phyloP scores from a whole-genome alignment of 2,888 invertebrate species.

The Cyaniris semiargus region DNA sequence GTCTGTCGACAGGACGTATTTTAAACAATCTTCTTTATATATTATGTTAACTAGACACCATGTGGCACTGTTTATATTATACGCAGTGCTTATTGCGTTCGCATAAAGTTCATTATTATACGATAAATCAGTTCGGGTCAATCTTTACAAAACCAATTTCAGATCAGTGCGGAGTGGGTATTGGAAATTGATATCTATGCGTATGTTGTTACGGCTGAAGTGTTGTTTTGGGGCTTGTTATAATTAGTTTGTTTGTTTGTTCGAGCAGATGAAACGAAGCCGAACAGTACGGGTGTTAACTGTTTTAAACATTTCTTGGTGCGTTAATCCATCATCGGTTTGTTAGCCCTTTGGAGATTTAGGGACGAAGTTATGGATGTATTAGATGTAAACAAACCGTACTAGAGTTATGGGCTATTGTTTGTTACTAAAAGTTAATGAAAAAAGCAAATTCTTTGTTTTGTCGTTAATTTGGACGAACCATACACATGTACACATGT shows the following conservation, averaged over 20 bases:
- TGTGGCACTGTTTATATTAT: slow-evolving; percentile 52
- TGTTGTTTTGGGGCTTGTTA: slow-evolving; percentile 38
- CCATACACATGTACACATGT: not conserved
- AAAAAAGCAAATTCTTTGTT: not conserved
- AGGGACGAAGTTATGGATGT: slow-evolving; percentile 37
- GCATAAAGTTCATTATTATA: slow-evolving; percentile 49
- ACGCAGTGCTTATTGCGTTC: slow-evolving; percentile 41
- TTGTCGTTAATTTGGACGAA: not conserved
- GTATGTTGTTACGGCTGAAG: slow-evolving; percentile 43
- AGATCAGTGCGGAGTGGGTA: slow-evolving; percentile 40
- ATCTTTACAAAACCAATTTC: slow-evolving; percentile 46
- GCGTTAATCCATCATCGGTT: slow-evolving; percentile 57
- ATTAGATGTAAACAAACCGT: slow-evolving; percentile 25
- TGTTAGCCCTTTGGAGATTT: slow-evolving; percentile 42
- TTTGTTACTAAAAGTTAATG: not conserved
- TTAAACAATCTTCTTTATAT: slow-evolving; percentile 67
- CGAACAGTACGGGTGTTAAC: slow-evolving; percentile 57
- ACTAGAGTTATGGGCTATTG: slow-evolving; percentile 5
- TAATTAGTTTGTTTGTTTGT: slow-evolving; percentile 54
- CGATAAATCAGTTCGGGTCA: slow-evolving; percentile 36
- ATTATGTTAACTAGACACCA: slow-evolving; percentile 69
- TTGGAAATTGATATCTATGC: slow-evolving; percentile 47
- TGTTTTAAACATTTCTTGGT: slow-evolving; percentile 51
- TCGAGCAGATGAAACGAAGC: slow-evolving; percentile 68
- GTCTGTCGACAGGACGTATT: slow-evolving; percentile 64